Evolutionary conservation across 1,140 invertebrate genomes (phyloP), one percentile per base, ranked within the genome.

Genomic region (Bacillus rossius): DNA sequence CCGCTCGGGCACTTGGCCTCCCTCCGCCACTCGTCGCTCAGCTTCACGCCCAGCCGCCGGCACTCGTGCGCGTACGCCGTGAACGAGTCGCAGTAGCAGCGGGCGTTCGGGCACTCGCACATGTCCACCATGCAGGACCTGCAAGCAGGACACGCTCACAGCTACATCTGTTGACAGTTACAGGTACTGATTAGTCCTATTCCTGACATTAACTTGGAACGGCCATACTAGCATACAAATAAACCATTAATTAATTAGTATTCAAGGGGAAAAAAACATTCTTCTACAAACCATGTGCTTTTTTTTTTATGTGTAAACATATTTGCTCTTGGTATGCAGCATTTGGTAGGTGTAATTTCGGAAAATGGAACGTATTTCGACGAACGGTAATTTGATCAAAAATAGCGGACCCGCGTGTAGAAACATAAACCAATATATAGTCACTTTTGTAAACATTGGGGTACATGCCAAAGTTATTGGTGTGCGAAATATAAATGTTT

Each of bases 61-160:
- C 94, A 96, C 69, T 94, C 89, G 60, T 89, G 84, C 3, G 88
- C 87, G 71, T 96, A 96, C 0, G 93, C 92, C 53, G 86, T 85
- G 61, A 95, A 85, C 47, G 90, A 88, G 65, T 94, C 91, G 71
- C 94, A 96, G 69, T 93, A 90, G 68, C 93, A 96, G 56, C 82
- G 77, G 2, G 81, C 79, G n/a, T 79, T 78, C 1, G 86, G 84
- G 76, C 94, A 96, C 68, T 94, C 90, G 71, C 92, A 94, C 76
- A 94, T 92, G 71, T 96, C 94, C 68, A 89, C 79, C 57, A 88
- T 80, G 73, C 94, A 97, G 0, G 92, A 88, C 60, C 82, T 84
- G 67, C 2, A 68, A 69, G 62, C 14, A n/a, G 8, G 25, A 23
- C 19, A 17, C 19, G 16, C 19, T 4, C 19, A 29, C 25, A 19